phyloP scores from a whole-genome alignment of 2,797 vertebrate species.

The Psittacula echo region DNA sequence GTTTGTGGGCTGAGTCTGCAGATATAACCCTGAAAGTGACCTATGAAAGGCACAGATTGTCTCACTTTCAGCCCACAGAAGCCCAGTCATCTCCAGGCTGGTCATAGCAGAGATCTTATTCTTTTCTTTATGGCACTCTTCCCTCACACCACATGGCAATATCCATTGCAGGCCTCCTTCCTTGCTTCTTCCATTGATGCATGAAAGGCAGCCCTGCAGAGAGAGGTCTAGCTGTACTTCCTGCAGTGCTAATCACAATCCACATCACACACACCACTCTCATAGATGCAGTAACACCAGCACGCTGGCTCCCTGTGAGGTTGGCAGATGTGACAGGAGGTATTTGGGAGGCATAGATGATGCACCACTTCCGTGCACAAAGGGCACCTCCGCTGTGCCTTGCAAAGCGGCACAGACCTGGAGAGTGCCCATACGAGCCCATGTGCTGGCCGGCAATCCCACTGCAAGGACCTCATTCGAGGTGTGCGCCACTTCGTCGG shows the following conservation, averaged over 20 bases:
- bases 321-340: neutral
- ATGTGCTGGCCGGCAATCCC: neutral
- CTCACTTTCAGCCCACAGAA: neutral
- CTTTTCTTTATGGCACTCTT: neutral
- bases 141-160: neutral
- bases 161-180: neutral
- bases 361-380: rapidly evolving
- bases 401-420: neutral
- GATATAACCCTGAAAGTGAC: neutral
- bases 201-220: neutral
- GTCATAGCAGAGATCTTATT: neutral
- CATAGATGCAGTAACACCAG: rapidly evolving
- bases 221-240: neutral
- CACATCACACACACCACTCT: rapidly evolving
- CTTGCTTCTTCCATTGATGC: neutral
- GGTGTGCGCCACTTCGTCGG: too few relatives aligned
- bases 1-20: neutral
- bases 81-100: neutral
- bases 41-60: slow-evolving; percentile 7
- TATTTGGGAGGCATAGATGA: rapidly evolving
- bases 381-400: neutral
- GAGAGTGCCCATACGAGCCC: rapidly evolving
- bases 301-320: rapidly evolving
- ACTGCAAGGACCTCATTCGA: too few relatives aligned
- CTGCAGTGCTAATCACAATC: too few relatives aligned